These are phyloP conservation scores for Abrostola tripartita DNA, from an alignment of 2,888 invertebrate genomes.

Conservation along the genomic window DNA sequence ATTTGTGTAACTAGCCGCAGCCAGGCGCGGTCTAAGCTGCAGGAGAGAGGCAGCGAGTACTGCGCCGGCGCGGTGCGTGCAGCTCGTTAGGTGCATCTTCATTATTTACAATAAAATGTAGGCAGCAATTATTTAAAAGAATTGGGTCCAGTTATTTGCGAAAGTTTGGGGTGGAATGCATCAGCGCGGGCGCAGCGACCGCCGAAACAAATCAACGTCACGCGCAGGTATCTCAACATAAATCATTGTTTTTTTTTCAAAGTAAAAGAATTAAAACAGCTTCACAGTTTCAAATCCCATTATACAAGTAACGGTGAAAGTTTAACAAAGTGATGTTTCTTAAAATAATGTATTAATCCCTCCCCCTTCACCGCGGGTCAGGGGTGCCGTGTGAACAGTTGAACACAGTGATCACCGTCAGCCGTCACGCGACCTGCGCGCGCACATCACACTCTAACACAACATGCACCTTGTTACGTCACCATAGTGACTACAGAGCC, in stretches of 20 bases:
- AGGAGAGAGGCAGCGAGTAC: not conserved
- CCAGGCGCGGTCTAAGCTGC: not conserved
- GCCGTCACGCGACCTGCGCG: conserved; percentile 22
- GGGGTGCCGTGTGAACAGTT: conserved; percentile 63
- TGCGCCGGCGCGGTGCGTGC: too few relatives aligned
- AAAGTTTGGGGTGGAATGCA: conserved; percentile 7
- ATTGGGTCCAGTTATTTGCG: conserved; percentile 20
- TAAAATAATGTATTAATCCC: conserved; percentile 57
- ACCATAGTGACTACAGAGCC: not conserved
- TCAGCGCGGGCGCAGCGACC: conserved; percentile 6
- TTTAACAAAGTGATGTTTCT: conserved; percentile 53
- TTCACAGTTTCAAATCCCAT: conserved; percentile 53
- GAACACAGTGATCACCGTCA: conserved; percentile 41
- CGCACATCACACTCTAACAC: not conserved
- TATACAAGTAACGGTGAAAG: conserved; percentile 45
- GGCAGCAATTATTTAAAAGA: too few relatives aligned
- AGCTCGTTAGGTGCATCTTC: too few relatives aligned
- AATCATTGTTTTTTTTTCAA: conserved; percentile 41
- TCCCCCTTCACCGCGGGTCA: conserved; percentile 45
- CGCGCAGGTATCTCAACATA: conserved; percentile 33
- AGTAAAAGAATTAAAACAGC: conserved; percentile 55
- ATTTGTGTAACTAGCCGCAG: conserved; percentile 32
- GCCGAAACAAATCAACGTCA: conserved; percentile 47
- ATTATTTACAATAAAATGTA: too few relatives aligned
- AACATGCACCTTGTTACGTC: conserved; percentile 2